Evolutionary conservation across 2,888 invertebrate species (phyloP), one percentile per base, ranked within the genome.

Genomic region (Dascillus cervinus): DNA sequence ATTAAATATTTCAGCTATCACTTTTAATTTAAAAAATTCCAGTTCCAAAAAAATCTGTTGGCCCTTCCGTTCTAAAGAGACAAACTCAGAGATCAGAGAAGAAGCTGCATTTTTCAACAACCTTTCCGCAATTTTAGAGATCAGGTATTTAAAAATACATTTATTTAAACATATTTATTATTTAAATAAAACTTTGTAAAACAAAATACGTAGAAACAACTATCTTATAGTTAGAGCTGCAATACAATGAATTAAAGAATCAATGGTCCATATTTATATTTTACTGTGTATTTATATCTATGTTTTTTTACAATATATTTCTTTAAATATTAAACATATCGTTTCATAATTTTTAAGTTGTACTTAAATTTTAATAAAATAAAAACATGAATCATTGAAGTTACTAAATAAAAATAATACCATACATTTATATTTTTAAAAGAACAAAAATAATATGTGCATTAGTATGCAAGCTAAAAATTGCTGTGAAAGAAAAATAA

Each of bases 161-260:
- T 53, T 53, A 50, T 56, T 53, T 46, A 53, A 60, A 60, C 58
- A 58, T 60, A 55, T 55, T 56, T 57, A 56, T 55, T 57, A 53
- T 54, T 59, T 54, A 57, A 60, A 60, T 60, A 58, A 58, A 59
- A 55, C 50, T 49, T 48, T 53, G 47, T 55, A 57, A 58, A 56
- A 58, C 56, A 56, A 39, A 53, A 51, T 53, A 53, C 43, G 41
- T 52, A 55, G 51, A 56, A 58, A 60, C 55, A 57, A 56, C 48
- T 51, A 55, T 50, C 43, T 46, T 40, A 50, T 50, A 53, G 49
- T 49, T 54, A 49, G 38, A 51, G 46, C 48, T 50, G 51, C 46
- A 47, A 43, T 46, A 32, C 40, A 39, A 38, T 36, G 50, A 46
- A 47, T 44, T 46, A 49, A 53, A 53, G 47, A 45, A 47, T 32